A percentile compares a stretch with the other conserved stretches of the same genome.
phyloP scores from a whole-genome alignment of 2,888 invertebrate species.

The Alloscopus bannaensis region DNA sequence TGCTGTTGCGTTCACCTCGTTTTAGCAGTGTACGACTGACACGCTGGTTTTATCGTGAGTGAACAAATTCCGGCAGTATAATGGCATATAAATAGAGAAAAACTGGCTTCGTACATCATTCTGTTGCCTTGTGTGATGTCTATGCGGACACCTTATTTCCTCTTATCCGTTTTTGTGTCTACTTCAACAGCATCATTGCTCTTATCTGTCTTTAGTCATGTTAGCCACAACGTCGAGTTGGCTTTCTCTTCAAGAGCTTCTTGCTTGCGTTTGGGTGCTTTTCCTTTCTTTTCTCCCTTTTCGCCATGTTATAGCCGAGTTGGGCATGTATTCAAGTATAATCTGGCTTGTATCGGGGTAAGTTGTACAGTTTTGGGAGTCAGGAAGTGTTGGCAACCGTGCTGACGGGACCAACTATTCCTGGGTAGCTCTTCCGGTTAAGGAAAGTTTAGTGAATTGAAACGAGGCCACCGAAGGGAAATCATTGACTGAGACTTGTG shows the following conservation, averaged over 20 bases:
- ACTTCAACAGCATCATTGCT: conserved; percentile 28
- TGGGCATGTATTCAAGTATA: neutral
- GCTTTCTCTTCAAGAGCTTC: conserved; percentile 1
- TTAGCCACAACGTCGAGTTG: neutral
- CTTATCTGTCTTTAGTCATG: conserved; percentile 28
- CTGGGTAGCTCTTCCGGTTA: conserved; percentile 56
- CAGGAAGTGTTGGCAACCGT: conserved; percentile 59
- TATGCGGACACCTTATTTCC: conserved; percentile 51
- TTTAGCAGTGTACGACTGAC: conserved; percentile 11
- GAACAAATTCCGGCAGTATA: conserved; percentile 23
- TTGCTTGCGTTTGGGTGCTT: neutral
- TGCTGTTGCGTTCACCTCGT: too few species aligned
- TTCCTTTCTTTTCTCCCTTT: conserved; percentile 7
- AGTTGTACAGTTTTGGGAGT: conserved; percentile 23
- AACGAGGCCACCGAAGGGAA: conserved; percentile 59
- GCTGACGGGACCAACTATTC: conserved; percentile 54
- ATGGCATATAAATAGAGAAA: conserved; percentile 33
- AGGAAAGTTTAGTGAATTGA: conserved; percentile 53
- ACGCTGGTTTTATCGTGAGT: conserved; percentile 4
- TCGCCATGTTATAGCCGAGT: neutral
- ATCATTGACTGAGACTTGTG: conserved; percentile 36
- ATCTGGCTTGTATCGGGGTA: conserved; percentile 36
- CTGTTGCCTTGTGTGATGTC: conserved; percentile 34
- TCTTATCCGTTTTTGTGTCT: conserved; percentile 33
- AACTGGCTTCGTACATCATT: conserved; percentile 26